Base-by-base conservation (phyloP, 2,113 vertebrate species). In the Platanista minor region DNA sequence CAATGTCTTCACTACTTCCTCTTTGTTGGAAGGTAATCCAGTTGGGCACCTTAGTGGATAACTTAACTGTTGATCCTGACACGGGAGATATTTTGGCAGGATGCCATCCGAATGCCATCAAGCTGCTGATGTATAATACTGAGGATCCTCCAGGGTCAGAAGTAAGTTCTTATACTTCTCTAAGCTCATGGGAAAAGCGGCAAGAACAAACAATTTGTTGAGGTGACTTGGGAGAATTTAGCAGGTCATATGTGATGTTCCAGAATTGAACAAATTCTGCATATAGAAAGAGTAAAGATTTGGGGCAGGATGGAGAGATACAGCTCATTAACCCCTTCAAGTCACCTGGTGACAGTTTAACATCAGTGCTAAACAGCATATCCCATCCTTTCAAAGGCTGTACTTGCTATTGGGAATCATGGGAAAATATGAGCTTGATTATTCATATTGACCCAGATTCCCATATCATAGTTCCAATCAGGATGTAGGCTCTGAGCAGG, bases 31-130 rank as follows among this genome's bases (percentile, higher is more conserved):
- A 99, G 99, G 97, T 95, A 0, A 97, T 99, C 67, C 97, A 98
- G 21, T 92, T 99, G 90, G 99, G 98, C 52, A 99, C 99, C 0
- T 90, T 99, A 8, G 96, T 98, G 0, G 99, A 99, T 98, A 99
- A 99, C 67, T 78, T 99, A 36, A 99, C 98, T 74, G 95, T 99
- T 41, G 99, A 99, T 61, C 98, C 98, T 43, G 94, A 97, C 62
- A 99, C 99, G 0, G 99, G 99, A 69, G 99, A 99, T 90, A 95
- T 99, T 96, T 99, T 99, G 99, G 18, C 97, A 82, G 99, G 99
- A 59, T 99, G 99, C 96, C 99, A 99, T 96, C 99, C 99, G 14
- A 99, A 99, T 75, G 98, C 14, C 62, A 97, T 98, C 97, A 99
- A 99, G 96, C 0, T 98, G 0, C 0, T 99, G 0, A 1, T 43